These are phyloP conservation scores for Stigmatopora argus DNA, from an alignment of 2,113 vertebrate genomes.

Conservation along the genomic window DNA sequence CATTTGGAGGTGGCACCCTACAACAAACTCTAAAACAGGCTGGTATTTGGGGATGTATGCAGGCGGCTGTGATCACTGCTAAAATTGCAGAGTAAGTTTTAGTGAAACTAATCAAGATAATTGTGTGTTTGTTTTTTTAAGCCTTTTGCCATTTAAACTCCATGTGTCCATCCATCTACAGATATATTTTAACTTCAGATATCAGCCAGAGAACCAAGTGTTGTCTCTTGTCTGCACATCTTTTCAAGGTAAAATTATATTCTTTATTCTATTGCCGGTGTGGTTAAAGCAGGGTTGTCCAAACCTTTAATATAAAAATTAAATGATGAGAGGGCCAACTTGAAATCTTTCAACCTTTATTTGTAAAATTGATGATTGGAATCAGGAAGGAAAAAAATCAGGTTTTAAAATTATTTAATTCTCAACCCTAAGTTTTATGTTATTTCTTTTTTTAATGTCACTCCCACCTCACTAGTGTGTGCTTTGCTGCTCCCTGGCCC, in stretches of 20 bases:
- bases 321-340: too few species aligned
- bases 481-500: conserved; percentile 77
- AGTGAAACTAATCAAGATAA: background rate
- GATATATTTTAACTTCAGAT: conserved; percentile 74
- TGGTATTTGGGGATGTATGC: conserved; percentile 89
- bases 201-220: conserved; percentile 73
- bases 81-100: conserved; percentile 90
- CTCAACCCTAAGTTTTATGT: too few species aligned
- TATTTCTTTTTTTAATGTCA: too few species aligned
- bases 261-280: too few species aligned
- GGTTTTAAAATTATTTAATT: too few species aligned
- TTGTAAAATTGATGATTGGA: too few species aligned
- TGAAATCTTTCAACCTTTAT: too few species aligned
- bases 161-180: conserved; percentile 46
- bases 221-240: conserved; percentile 82
- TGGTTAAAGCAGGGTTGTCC: too few species aligned
- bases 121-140: background rate
- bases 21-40: conserved; percentile 75
- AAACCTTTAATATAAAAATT: too few species aligned
- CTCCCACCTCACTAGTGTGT: too few species aligned
- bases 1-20: conserved; percentile 58
- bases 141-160: background rate
- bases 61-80: conserved; percentile 81
- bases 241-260: conserved; percentile 82
- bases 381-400: too few species aligned